phyloP scores from a whole-genome alignment of 1,140 invertebrate species.

The Eciton burchellii region DNA sequence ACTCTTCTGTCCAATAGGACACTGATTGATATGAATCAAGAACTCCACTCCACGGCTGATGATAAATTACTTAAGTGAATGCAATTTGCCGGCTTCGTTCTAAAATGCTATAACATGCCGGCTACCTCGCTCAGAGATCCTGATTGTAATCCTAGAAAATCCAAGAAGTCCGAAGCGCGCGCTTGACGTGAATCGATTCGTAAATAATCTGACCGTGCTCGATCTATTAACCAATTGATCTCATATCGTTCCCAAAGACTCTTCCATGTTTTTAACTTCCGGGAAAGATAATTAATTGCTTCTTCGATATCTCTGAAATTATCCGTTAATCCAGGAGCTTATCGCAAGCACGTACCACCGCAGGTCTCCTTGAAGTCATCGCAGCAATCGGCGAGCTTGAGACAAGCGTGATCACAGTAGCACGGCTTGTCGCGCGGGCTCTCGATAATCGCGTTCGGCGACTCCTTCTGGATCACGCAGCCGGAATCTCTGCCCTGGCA shows the following conservation, averaged over 20 bases:
- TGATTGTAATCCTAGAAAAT: conserved; percentile 40
- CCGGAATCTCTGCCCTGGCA: conserved; percentile 93
- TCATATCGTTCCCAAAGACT: not conserved
- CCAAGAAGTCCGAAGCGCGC: not conserved
- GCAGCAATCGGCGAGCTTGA: conserved; percentile 94
- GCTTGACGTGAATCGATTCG: not conserved
- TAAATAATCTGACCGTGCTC: conserved; percentile 2
- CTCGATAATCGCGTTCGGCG: conserved; percentile 93
- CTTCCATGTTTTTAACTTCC: not conserved
- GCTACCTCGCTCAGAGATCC: conserved; percentile 31
- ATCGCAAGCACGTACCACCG: conserved; percentile 88
- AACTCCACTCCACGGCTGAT: not conserved
- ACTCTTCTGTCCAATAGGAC: not conserved
- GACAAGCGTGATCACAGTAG: conserved; percentile 95
- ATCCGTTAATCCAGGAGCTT: too few species aligned
- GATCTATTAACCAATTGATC: conserved; percentile 10
- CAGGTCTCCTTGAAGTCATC: conserved; percentile 94
- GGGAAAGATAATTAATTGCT: conserved; percentile 5
- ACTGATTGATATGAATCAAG: not conserved
- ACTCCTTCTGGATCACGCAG: conserved; percentile 94
- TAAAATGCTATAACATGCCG: conserved; percentile 16
- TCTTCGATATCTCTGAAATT: not conserved
- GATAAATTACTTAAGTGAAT: not conserved
- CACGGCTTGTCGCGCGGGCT: conserved; percentile 93
- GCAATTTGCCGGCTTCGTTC: not conserved